A percentile compares a stretch with the other conserved stretches of the same genome.
These are phyloP conservation scores for Aquatica leii DNA, from an alignment of 2,888 invertebrate genomes.

Conservation along the genomic window DNA sequence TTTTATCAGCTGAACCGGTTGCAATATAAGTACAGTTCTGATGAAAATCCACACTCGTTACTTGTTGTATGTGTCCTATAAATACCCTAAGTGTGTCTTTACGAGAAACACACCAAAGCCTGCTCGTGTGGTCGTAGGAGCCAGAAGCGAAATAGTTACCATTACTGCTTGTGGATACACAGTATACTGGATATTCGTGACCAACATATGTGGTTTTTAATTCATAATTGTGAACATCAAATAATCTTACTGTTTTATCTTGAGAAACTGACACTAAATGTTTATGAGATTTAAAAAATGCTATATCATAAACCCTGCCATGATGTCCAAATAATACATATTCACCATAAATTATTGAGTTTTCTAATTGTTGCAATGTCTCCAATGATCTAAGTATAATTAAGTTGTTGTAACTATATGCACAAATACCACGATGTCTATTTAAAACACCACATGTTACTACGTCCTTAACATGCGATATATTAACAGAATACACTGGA, in stretches of 20 bases:
- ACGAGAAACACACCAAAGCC: conserved; percentile 77
- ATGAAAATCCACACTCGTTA: conserved; percentile 90
- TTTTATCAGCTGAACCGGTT: conserved; percentile 90
- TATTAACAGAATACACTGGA: conserved; percentile 48
- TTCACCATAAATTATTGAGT: conserved; percentile 40
- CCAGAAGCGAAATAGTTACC: conserved; percentile 79
- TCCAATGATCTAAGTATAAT: conserved; percentile 50
- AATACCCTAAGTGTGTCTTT: conserved; percentile 85
- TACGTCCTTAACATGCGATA: conserved; percentile 50
- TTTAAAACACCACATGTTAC: conserved; percentile 54
- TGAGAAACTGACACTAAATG: conserved; percentile 53
- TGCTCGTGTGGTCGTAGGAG: conserved; percentile 81
- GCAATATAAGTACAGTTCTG: conserved; percentile 91
- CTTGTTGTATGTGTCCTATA: conserved; percentile 87
- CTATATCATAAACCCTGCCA: conserved; percentile 52
- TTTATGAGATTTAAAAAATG: conserved; percentile 47
- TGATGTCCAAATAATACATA: conserved; percentile 50
- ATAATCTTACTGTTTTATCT: conserved; percentile 54
- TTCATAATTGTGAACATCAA: conserved; percentile 49
- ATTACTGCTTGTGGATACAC: conserved; percentile 74
- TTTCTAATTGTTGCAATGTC: conserved; percentile 46
- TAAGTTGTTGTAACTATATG: conserved; percentile 52
- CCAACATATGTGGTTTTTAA: conserved; percentile 66
- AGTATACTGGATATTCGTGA: conserved; percentile 91
- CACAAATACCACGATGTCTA: conserved; percentile 49